phyloP scores from a whole-genome alignment of 1,140 invertebrate genomes.

The Bombus picipes region DNA sequence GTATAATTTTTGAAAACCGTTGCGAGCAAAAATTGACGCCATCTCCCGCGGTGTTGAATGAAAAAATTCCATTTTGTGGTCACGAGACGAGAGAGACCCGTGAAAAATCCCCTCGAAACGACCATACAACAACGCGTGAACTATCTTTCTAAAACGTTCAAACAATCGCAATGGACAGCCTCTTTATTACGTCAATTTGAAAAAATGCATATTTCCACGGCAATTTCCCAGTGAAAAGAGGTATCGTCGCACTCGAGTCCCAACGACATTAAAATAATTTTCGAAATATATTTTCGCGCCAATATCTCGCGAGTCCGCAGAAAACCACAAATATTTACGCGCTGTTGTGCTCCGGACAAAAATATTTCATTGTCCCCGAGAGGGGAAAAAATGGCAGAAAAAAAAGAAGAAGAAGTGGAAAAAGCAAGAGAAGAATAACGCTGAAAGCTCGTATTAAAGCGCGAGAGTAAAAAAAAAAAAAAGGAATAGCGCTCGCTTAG shows the following conservation, averaged over 20 bases:
- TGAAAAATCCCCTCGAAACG: background rate
- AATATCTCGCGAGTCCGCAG: background rate
- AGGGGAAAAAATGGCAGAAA: no score
- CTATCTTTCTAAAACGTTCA: background rate
- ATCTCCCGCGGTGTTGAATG: background rate
- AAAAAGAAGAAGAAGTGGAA: background rate
- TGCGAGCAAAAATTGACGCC: background rate
- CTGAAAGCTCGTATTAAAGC: background rate
- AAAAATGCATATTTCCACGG: no score
- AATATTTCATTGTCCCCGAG: slow-evolving; percentile 16
- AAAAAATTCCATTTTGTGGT: background rate
- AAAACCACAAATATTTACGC: no score
- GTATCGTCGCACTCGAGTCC: no score
- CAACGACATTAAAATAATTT: no score
- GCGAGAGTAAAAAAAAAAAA: background rate
- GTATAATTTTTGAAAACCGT: background rate
- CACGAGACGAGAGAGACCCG: background rate
- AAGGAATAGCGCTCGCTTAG: background rate
- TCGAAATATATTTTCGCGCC: background rate
- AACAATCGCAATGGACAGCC: background rate
- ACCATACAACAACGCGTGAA: background rate
- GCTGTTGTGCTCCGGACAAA: background rate
- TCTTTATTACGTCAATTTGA: no score
- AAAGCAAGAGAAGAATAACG: background rate
- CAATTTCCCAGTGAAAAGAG: no score